phyloP scores from a whole-genome alignment of 2,797 vertebrate genomes.

The Pangasius djambal region DNA sequence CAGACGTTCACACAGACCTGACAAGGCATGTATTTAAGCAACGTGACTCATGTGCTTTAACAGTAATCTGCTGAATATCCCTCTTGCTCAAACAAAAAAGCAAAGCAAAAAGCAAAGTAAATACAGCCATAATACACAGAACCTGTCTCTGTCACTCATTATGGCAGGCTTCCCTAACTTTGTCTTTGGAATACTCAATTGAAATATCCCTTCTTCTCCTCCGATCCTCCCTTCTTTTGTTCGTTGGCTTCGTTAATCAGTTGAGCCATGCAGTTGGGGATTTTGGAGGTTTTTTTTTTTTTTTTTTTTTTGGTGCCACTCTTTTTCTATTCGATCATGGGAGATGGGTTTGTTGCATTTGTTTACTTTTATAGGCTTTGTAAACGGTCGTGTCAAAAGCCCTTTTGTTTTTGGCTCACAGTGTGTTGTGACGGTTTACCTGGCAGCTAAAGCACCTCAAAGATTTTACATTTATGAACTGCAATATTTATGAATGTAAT shows the following conservation, averaged over 20 bases:
- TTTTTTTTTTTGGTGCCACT: background rate
- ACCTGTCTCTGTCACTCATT: background rate
- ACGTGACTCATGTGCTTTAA: conserved; percentile 31
- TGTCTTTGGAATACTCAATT: background rate
- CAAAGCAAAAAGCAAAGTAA: background rate
- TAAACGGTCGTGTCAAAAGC: conserved; percentile 1
- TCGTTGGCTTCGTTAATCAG: background rate
- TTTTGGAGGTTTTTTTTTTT: background rate
- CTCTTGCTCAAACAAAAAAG: conserved; percentile 24
- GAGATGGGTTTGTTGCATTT: conserved; percentile 20
- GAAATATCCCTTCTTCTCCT: background rate
- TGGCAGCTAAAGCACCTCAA: background rate
- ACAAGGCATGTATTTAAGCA: conserved; percentile 33
- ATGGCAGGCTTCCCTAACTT: background rate
- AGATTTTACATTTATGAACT: background rate
- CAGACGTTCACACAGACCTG: conserved; percentile 33
- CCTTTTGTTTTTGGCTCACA: conserved; percentile 26
- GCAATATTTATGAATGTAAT: background rate
- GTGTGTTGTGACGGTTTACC: conserved; percentile 4
- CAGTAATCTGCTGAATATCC: conserved; percentile 42
- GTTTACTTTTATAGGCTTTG: conserved; percentile 13
- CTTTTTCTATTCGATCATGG: background rate
- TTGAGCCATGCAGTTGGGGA: background rate
- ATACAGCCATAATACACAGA: conserved; percentile 27
- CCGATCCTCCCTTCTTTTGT: conserved; percentile 5